Evolutionary conservation across 1,140 invertebrate genomes (phyloP).

Genomic region (Triops longicaudatus): DNA sequence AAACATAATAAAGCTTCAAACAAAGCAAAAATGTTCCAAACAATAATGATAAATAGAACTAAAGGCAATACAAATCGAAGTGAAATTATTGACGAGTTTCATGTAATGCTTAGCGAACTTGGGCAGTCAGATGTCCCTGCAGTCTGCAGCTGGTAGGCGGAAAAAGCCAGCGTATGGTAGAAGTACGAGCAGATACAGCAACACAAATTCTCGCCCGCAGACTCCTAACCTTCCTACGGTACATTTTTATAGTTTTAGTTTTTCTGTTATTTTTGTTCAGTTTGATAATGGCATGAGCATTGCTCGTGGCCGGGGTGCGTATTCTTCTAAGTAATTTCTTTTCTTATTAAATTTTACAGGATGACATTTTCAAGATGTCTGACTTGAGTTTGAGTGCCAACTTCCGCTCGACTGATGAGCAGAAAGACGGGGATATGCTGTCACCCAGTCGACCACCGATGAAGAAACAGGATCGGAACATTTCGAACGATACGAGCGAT

Average conservation of each 20-base stretch:
- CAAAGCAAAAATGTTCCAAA: too few species aligned
- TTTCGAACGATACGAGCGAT: background rate
- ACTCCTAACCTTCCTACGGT: slow-evolving; percentile 18
- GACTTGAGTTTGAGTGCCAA: slow-evolving; percentile 25
- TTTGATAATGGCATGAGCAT: too few species aligned
- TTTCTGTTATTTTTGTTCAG: too few species aligned
- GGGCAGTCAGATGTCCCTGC: slow-evolving; percentile 28
- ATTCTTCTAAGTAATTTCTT: too few species aligned
- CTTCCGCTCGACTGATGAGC: slow-evolving; percentile 24
- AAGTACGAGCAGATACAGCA: slow-evolving; percentile 23
- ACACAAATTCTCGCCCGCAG: background rate
- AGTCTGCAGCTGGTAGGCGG: slow-evolving; percentile 1
- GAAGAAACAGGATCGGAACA: background rate
- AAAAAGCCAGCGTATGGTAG: slow-evolving; percentile 23
- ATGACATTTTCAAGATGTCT: slow-evolving; percentile 29
- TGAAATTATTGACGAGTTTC: slow-evolving; percentile 10
- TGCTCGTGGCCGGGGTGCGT: too few species aligned
- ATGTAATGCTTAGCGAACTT: slow-evolving; percentile 23
- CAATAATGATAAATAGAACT: too few species aligned
- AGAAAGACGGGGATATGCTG: slow-evolving; percentile 20
- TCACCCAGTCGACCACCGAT: slow-evolving; percentile 13
- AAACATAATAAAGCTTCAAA: too few species aligned
- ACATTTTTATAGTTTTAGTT: too few species aligned
- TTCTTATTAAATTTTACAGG: too few species aligned
- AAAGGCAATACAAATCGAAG: too few species aligned